Evolutionary conservation across 2,888 invertebrate genomes (phyloP), one percentile per base, ranked within the genome.

Genomic region (Apotomis capreana): DNA sequence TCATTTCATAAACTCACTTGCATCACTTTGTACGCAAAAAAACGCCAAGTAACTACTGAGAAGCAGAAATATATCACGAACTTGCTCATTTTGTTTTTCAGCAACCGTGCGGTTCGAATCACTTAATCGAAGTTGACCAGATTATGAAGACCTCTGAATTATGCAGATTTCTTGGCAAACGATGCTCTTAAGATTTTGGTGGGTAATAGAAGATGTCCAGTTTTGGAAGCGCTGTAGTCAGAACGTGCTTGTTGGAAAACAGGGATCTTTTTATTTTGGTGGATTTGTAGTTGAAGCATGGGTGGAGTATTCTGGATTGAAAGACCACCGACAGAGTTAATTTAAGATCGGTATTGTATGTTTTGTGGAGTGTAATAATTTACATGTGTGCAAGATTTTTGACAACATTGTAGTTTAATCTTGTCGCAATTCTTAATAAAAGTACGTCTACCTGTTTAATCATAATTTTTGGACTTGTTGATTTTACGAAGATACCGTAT

Each of bases 291-390:
- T 13, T 49, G 13, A 54, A 52, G 40, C 60, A 26, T 3, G 13
- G 59, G 59, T 37, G 64, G 55, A 15, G 55, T 55, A 65, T 44
- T 44, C 54, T 46, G 44, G 51, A 70, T 70, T 65, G 63, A 70
- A 60, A 65, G 70, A 70, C 70, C 70, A 70, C 70, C 70, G 59
- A 49, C 59, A 44, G 59, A 70, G 70, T 70, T 70, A 70, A 70
- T 70, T 65, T 54, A 70, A 60, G 64, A 64, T 60, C 13, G 46
- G 46, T 59, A 55, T 64, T 44, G 44, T 54, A 13, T 54, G 10
- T 40, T 54, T 54, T 54, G 51, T 37, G 37, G 12, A 12, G 37
- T n/a, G 0, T n/a, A 36, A 58, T 58, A 58, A 10, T 37, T 58
- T 37, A 12, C 6, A 37, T 36, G 12, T 58, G 4, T 37, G 37